phyloP scores from a whole-genome alignment of 2,797 vertebrate species.

The Falco naumanni region DNA sequence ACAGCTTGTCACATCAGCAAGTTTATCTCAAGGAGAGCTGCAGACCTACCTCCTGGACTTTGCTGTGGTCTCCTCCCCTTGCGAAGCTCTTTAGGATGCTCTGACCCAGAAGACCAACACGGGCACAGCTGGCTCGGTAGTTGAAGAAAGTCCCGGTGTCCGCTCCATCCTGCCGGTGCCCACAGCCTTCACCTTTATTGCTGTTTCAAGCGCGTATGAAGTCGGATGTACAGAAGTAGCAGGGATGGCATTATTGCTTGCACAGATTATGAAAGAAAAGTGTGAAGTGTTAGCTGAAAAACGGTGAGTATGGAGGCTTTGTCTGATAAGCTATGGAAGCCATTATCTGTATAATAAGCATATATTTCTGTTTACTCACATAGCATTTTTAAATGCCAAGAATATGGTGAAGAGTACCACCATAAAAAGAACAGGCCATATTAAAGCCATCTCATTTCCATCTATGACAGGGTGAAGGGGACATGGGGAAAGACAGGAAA shows the following conservation, averaged over 20 bases:
- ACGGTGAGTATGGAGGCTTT: background rate
- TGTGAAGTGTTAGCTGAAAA: background rate
- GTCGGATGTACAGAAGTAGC: background rate
- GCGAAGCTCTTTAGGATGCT: background rate
- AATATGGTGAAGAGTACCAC: background rate
- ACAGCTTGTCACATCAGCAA: background rate
- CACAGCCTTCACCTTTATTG: background rate
- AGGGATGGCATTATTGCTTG: background rate
- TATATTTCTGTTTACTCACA: background rate
- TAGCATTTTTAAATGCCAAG: background rate
- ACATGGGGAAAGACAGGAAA: background rate
- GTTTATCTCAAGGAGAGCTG: background rate
- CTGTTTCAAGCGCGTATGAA: background rate
- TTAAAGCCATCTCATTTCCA: conserved; percentile 1
- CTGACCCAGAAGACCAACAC: background rate
- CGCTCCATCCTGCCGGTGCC: background rate
- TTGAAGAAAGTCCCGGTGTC: background rate
- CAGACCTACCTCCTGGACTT: conserved; percentile 26
- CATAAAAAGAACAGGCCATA: background rate
- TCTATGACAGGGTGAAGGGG: background rate
- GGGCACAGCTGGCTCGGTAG: fast-evolving
- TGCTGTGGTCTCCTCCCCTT: background rate
- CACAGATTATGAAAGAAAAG: background rate
- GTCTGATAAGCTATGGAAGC: background rate
- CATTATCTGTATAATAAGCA: background rate